Percentiles rank a stretch among this genome's conserved stretches.
Evolutionary conservation across 2,888 invertebrate species (phyloP).

Genomic region (Sarcophaga subvicina): DNA sequence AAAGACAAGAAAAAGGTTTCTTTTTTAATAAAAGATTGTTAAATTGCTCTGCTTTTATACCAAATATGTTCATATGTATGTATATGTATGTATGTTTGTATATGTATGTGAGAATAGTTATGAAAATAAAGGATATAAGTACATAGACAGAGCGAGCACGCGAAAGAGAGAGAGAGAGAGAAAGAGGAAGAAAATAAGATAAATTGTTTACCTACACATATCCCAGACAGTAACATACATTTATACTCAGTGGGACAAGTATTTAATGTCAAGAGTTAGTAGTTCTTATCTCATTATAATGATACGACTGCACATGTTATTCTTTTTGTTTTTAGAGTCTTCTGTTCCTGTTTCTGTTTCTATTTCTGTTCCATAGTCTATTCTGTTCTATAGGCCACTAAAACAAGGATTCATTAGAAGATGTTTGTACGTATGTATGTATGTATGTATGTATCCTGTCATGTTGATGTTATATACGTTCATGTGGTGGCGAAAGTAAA

Average conservation of each 20-base stretch:
- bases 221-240: neutral
- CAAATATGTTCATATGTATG: neutral
- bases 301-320: conserved; percentile 61
- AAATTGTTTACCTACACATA: conserved; percentile 56
- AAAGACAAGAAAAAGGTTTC: conserved; percentile 14
- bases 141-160: conserved; percentile 41
- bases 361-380: conserved; percentile 19
- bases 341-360: conserved; percentile 44
- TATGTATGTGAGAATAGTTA: conserved; percentile 11
- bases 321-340: conserved; percentile 4
- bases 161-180: conserved; percentile 19
- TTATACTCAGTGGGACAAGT: neutral
- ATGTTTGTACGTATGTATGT: neutral
- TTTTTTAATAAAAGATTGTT: neutral
- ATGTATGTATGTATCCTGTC: neutral
- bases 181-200: conserved; percentile 60
- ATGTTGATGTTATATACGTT: neutral
- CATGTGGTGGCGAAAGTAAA: neutral
- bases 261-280: conserved; percentile 55
- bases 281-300: conserved; percentile 64
- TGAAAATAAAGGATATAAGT: conserved; percentile 27
- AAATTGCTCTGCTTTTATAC: neutral
- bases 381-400: conserved; percentile 13
- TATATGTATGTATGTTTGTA: no score
- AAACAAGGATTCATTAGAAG: neutral